Conservation (phyloP, 2,797 vertebrate species). For the Sus cebifrons region DNA sequence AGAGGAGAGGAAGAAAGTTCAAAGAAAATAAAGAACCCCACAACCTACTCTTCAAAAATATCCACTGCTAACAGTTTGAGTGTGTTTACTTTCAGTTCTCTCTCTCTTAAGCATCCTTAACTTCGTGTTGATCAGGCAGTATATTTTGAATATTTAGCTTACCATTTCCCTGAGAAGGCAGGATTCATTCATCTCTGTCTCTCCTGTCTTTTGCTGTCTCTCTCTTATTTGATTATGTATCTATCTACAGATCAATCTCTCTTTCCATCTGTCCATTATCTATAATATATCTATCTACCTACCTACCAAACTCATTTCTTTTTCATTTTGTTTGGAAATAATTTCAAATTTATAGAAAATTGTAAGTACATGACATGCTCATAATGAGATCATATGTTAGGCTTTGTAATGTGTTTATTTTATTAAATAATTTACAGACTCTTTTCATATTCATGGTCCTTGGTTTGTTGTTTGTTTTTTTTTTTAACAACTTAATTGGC, state of each 20-base stretch:
- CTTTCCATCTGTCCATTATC: neutral
- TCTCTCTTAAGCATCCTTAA: neutral
- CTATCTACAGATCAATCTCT: neutral
- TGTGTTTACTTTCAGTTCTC: neutral
- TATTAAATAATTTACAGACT: neutral
- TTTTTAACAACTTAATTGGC: neutral
- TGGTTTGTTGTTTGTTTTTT: neutral
- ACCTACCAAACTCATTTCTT: neutral
- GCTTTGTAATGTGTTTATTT: neutral
- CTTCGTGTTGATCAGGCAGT: neutral
- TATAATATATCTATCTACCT: neutral
- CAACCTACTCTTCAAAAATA: neutral
- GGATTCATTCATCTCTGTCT: neutral
- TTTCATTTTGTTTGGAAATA: neutral
- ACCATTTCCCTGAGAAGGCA: neutral
- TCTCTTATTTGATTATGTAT: neutral
- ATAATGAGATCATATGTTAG: neutral
- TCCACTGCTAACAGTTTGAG: neutral
- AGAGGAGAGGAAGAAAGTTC: neutral
- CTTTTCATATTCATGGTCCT: neutral
- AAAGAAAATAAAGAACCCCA: neutral
- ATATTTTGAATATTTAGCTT: constrained; percentile 24
- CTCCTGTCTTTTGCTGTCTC: fast-evolving
- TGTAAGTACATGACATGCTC: neutral
- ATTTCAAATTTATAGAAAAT: neutral